Base-by-base conservation (phyloP, 1,140 invertebrate species). In the Conus ventricosus region DNA sequence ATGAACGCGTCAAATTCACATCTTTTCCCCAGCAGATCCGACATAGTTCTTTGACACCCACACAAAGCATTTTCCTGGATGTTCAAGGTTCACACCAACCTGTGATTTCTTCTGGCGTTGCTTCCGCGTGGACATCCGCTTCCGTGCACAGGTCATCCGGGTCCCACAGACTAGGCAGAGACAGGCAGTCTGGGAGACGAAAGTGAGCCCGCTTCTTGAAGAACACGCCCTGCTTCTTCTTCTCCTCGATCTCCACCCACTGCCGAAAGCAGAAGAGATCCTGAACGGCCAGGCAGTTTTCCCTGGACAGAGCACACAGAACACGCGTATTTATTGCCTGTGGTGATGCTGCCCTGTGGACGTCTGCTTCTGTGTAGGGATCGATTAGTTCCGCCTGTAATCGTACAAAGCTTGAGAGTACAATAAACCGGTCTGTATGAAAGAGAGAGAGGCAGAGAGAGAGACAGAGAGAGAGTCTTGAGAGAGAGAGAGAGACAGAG, bases 241-340 rank as follows among this genome's bases (percentile, higher is more conserved):
- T 98, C 91, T 98, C 97, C 95, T 98, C 97, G 88, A 99, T 97
- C 57, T 98, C 94, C 25, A 97, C 97, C 98, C 98, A 99, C 93
- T 99, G 97, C 92, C 97, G 97, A 94, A 98, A 98, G 95, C 98
- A 99, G 95, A 99, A 98, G 90, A 98, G 96, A 93, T 98, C 96
- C 93, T 97, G 97, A 8, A 98, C 97, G 54, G 98, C 98, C 92
- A 98, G 96, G 94, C 98, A 99, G 93, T 99, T 98, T 96, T 99
- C 98, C 91, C 97, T 98, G 96, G 97, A 99, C 17, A 98, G 39
- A 71, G 53, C 57, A 60, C 57, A 8, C 39, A 39, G 3, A 39
- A 39, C 39, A 39, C 39, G 39, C 39, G 39, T 39, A 39, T 39
- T 39, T 39, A 39, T 39, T 3, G 39, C 39, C 39, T 39, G 39